Conservation (phyloP, 2,113 vertebrate species). For the Brachionichthys hirsutus region DNA sequence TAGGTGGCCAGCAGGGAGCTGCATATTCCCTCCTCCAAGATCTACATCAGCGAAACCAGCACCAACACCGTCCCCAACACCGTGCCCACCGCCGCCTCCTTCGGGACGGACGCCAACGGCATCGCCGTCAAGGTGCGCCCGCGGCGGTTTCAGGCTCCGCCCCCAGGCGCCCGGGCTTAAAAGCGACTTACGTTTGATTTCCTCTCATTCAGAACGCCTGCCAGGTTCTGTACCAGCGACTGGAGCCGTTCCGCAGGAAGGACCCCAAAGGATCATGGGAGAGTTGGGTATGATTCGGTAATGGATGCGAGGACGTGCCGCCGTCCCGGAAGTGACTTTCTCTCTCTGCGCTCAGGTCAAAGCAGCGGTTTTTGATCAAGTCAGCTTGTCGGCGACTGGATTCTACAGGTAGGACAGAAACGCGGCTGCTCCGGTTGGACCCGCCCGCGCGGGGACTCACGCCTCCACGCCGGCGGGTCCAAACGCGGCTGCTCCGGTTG, state of each 20-base stretch:
- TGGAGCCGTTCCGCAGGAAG: constrained; percentile 82
- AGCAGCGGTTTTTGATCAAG: constrained; percentile 80
- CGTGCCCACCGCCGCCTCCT: constrained; percentile 78
- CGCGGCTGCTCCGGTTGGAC: accelerated
- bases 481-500: too few species aligned
- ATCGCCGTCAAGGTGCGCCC: constrained; percentile 85
- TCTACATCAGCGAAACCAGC: constrained; percentile 87
- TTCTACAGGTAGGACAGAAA: constrained; percentile 80
- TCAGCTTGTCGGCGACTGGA: constrained; percentile 89
- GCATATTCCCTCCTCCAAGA: constrained; percentile 76
- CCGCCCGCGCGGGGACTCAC: too few species aligned
- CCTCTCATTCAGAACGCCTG: constrained; percentile 82
- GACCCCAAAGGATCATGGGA: constrained; percentile 85
- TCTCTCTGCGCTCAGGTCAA: constrained; percentile 68
- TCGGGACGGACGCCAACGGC: constrained; percentile 87
- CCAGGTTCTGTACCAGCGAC: constrained; percentile 81
- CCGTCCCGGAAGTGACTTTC: not conserved
- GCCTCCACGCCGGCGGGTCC: too few species aligned
- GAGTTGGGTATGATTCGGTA: constrained; percentile 80
- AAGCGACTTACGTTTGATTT: too few species aligned
- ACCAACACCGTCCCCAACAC: constrained; percentile 85
- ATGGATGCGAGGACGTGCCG: too few species aligned
- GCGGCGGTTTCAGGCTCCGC: not conserved
- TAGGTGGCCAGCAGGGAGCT: constrained; percentile 88
- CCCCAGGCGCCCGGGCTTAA: too few species aligned